Evolutionary conservation across 2,113 vertebrate genomes (phyloP).

Genomic region (Vidua macroura): DNA sequence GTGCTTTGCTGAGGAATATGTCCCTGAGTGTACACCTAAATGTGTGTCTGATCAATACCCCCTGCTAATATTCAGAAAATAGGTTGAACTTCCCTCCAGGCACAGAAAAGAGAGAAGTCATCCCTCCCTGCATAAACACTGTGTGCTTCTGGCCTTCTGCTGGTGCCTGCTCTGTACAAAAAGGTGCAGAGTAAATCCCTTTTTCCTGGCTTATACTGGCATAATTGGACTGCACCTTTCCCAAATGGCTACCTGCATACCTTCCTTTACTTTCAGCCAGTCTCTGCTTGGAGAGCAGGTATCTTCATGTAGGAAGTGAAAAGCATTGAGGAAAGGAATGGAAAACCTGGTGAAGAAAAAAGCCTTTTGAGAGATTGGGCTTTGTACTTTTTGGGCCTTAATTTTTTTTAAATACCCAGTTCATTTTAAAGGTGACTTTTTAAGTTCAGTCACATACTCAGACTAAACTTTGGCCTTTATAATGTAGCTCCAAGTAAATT

Average conservation of each 20-base stretch:
- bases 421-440: slow-evolving; percentile 3
- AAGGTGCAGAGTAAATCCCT: not conserved
- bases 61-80: not conserved
- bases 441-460: not conserved
- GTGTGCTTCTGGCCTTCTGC: not conserved
- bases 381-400: not conserved
- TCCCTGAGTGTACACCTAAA: not conserved
- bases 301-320: not conserved
- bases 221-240: not conserved
- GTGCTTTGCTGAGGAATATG: not conserved
- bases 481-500: not conserved
- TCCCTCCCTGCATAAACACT: not conserved
- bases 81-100: not conserved
- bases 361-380: not conserved
- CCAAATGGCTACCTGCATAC: not conserved
- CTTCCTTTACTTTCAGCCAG: not conserved
- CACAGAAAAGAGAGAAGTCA: not conserved
- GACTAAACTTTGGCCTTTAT: not conserved
- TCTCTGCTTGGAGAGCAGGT: not conserved
- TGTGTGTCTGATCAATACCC: not conserved
- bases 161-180: not conserved
- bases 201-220: not conserved
- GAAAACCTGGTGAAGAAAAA: not conserved
- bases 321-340: not conserved
- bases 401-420: not conserved